phyloP scores from a whole-genome alignment of 2,797 vertebrate genomes.

The Adelosebastes latens region DNA sequence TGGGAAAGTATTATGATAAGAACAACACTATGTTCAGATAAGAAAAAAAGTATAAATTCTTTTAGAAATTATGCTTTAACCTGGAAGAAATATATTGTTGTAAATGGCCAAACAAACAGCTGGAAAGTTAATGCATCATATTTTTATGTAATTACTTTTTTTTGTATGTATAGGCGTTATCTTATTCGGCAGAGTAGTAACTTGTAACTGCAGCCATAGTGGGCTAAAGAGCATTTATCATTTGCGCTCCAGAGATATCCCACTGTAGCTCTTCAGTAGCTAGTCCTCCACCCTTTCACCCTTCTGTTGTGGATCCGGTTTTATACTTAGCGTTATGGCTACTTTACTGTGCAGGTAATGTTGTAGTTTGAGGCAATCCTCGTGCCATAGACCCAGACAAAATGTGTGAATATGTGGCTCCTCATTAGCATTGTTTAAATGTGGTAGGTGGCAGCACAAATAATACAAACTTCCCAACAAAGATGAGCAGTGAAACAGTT shows the following conservation, averaged over 20 bases:
- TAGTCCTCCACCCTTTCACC: no score
- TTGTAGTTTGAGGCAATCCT: background rate
- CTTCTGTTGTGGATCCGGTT: background rate
- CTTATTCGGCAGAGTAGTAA: background rate
- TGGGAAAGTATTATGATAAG: no score
- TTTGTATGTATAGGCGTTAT: no score
- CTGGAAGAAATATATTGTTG: no score
- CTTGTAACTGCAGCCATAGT: background rate
- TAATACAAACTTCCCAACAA: background rate
- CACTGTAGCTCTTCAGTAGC: background rate
- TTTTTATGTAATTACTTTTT: no score
- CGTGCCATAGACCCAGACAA: no score
- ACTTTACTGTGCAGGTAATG: background rate
- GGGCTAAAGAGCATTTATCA: background rate
- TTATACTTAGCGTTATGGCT: background rate
- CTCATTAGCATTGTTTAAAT: background rate
- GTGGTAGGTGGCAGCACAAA: background rate
- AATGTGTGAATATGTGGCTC: background rate
- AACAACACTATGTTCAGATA: no score
- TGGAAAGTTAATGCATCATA: no score
- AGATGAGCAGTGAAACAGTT: slow-evolving; percentile 50
- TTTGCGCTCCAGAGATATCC: background rate
- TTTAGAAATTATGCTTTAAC: no score
- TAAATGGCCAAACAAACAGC: no score
- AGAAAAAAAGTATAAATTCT: no score